Percentiles rank a stretch among this genome's conserved stretches.
Conservation (phyloP, 2,797 vertebrate genomes). For the Ptychobarbus kaznakovi region DNA sequence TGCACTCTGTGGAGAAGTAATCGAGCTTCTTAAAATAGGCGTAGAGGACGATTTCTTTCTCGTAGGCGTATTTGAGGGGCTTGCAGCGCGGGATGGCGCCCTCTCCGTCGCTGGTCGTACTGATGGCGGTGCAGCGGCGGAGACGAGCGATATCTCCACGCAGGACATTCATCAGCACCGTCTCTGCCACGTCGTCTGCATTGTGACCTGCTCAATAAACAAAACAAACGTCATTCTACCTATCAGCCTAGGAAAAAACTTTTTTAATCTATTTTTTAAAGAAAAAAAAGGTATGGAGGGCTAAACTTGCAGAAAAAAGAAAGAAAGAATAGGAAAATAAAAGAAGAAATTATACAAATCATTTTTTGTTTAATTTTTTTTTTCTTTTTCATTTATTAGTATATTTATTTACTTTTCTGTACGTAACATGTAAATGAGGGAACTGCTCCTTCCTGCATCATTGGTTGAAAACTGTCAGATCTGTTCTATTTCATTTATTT, state of each 20-base stretch:
- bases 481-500: too few species aligned
- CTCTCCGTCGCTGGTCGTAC: conserved; percentile 79
- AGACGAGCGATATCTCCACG: conserved; percentile 88
- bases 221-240: background rate
- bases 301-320: background rate
- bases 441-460: background rate
- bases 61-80: conserved; percentile 88
- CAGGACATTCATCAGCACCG: conserved; percentile 89
- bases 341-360: too few species aligned
- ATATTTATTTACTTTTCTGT: too few species aligned
- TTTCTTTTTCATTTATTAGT: background rate
- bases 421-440: background rate
- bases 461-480: background rate
- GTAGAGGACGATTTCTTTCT: conserved; percentile 94
- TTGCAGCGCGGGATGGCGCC: conserved; percentile 87
- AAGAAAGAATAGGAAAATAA: background rate
- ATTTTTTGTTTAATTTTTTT: too few species aligned
- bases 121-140: conserved; percentile 82
- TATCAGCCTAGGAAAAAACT: too few species aligned
- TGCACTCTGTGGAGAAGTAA: conserved; percentile 92
- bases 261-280: background rate
- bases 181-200: conserved; percentile 89
- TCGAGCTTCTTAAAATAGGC: conserved; percentile 90
- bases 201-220: conserved; percentile 83
- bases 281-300: background rate